Percentiles rank a stretch among this genome's conserved stretches.
phyloP scores from a whole-genome alignment of 2,797 vertebrate genomes.

The Sebastes dallii region DNA sequence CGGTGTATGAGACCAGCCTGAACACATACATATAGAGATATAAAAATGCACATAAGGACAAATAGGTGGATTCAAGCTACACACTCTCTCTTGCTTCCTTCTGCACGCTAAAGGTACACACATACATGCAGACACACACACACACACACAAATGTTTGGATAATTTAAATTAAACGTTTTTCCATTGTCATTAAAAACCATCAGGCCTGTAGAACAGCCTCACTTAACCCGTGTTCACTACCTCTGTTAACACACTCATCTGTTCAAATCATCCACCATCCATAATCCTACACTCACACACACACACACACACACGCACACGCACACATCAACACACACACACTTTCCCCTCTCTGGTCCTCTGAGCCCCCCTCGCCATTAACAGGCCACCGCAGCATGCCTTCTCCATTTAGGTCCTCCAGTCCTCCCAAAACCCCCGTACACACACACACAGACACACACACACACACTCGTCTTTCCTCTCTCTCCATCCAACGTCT shows the following conservation, averaged over 20 bases:
- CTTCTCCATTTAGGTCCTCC: slow-evolving; percentile 44
- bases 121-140: neutral
- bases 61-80: neutral
- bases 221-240: neutral
- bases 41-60: neutral
- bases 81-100: neutral
- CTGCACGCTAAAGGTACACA: neutral
- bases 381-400: slow-evolving; percentile 41
- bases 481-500: slow-evolving; percentile 71
- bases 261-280: neutral
- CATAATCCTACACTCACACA: neutral
- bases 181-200: slow-evolving; percentile 1
- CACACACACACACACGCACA: neutral
- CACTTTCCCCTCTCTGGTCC: neutral
- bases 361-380: slow-evolving; percentile 35
- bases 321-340: neutral
- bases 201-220: neutral
- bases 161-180: neutral
- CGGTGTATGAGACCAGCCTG: too few relatives aligned
- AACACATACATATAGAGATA: neutral
- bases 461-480: neutral
- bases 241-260: slow-evolving; percentile 4
- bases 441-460: neutral
- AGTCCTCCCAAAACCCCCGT: neutral
- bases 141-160: neutral